Evolutionary conservation across 2,113 vertebrate species (phyloP).

Genomic region (Bubo blakistoni): DNA sequence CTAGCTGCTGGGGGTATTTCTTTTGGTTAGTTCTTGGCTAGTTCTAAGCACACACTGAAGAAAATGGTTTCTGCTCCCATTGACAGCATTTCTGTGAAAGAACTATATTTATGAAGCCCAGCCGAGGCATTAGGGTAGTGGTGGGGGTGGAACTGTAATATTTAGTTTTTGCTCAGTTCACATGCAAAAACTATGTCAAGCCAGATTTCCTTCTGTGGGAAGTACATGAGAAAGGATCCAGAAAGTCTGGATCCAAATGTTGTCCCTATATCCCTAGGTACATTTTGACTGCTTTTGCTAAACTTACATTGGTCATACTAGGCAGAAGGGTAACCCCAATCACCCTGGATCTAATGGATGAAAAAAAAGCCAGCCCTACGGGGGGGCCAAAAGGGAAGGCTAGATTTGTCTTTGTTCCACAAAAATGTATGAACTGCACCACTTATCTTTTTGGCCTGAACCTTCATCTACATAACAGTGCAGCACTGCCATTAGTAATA

Average conservation of each 20-base stretch:
- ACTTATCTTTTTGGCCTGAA: neutral
- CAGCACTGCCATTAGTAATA: slow-evolving; percentile 3
- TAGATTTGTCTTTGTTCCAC: neutral
- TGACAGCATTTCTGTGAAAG: neutral
- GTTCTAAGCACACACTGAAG: neutral
- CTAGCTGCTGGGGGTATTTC: neutral
- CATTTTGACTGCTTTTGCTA: neutral
- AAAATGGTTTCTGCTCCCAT: neutral
- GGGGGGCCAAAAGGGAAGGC: neutral
- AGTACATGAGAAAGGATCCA: neutral
- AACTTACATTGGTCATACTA: neutral
- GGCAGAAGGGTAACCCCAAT: neutral
- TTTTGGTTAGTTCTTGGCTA: neutral
- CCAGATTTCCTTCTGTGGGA: neutral
- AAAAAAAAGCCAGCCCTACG: neutral
- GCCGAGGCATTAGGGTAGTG: neutral
- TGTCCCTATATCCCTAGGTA: neutral
- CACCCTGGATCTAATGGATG: neutral
- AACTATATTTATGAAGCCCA: neutral
- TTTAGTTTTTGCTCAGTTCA: neutral
- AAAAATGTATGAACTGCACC: neutral
- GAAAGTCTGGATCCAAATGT: neutral
- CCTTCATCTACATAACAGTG: neutral
- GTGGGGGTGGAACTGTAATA: neutral
- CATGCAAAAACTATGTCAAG: neutral